A percentile compares a stretch with the other conserved stretches of the same genome.
Evolutionary conservation across 1,140 invertebrate genomes (phyloP).

Genomic region (Tigriopus japonicus): DNA sequence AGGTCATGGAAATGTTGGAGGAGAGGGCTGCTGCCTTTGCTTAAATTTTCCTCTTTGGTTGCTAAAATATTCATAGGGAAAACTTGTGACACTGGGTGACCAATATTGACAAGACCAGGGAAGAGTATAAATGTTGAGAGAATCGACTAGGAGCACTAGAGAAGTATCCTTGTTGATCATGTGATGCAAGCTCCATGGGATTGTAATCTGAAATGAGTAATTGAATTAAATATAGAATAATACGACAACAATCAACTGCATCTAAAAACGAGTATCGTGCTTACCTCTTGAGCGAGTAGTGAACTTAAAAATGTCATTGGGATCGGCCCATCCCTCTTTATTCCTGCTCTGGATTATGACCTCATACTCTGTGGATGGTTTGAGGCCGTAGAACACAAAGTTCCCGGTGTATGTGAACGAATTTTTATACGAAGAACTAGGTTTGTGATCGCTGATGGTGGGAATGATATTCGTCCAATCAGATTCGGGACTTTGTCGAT

Average conservation of each 20-base stretch:
- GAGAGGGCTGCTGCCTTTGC: too few species aligned
- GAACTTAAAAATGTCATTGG: conserved; percentile 9
- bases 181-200: conserved; percentile 4
- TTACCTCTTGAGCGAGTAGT: conserved; percentile 6
- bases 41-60: too few species aligned
- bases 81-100: not conserved
- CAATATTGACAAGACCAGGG: not conserved
- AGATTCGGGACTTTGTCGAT: not conserved
- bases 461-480: conserved; percentile 14
- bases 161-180: conserved; percentile 6
- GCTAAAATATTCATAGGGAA: too few species aligned
- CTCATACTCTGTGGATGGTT: conserved; percentile 7
- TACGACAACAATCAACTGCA: not conserved
- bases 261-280: not conserved
- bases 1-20: too few species aligned
- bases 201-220: not conserved
- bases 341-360: conserved; percentile 8
- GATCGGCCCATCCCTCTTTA: conserved; percentile 10
- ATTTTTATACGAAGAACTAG: not conserved
- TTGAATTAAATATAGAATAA: not conserved
- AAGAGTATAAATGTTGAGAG: not conserved
- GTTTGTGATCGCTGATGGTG: not conserved
- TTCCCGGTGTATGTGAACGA: conserved; percentile 7
- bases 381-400: conserved; percentile 7
- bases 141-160: not conserved